Evolutionary conservation across 2,888 invertebrate species (phyloP).

Genomic region (Papilio gigon): DNA sequence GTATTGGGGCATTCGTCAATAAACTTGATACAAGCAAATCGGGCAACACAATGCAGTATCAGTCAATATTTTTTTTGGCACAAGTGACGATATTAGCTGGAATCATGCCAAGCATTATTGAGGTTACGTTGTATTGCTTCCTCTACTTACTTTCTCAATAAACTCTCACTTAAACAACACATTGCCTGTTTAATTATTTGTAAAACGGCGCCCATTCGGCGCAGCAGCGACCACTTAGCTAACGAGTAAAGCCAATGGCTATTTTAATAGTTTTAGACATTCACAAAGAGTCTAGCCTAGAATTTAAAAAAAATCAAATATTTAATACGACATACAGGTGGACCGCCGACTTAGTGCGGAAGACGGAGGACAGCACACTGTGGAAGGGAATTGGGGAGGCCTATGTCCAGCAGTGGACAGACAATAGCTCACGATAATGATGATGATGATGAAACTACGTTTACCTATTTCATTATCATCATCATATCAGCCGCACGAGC

Average conservation of each 20-base stretch:
- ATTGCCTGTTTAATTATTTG: conserved; percentile 17
- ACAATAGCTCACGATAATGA: no score
- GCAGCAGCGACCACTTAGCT: conserved; percentile 7
- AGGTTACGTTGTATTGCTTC: conserved; percentile 26
- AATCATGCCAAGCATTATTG: conserved; percentile 23
- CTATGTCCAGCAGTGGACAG: no score
- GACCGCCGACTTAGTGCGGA: no score
- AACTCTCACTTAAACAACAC: conserved; percentile 17
- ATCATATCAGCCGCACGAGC: no score
- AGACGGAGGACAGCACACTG: no score
- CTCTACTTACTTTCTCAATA: conserved; percentile 23
- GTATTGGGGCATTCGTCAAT: neutral
- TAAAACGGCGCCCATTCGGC: neutral
- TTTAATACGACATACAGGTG: no score
- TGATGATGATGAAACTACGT: no score
- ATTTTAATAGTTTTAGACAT: neutral
- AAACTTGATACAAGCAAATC: conserved; percentile 1
- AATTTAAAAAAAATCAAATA: neutral
- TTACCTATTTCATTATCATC: no score
- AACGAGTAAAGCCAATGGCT: conserved; percentile 1
- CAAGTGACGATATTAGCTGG: conserved; percentile 30
- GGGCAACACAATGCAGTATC: conserved; percentile 15
- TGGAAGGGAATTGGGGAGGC: no score
- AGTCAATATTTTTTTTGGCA: conserved; percentile 34
- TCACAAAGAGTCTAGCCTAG: neutral